Evolutionary conservation across 1,140 invertebrate species (phyloP), one percentile per base, ranked within the genome.

Genomic region (Solenopsis invicta): DNA sequence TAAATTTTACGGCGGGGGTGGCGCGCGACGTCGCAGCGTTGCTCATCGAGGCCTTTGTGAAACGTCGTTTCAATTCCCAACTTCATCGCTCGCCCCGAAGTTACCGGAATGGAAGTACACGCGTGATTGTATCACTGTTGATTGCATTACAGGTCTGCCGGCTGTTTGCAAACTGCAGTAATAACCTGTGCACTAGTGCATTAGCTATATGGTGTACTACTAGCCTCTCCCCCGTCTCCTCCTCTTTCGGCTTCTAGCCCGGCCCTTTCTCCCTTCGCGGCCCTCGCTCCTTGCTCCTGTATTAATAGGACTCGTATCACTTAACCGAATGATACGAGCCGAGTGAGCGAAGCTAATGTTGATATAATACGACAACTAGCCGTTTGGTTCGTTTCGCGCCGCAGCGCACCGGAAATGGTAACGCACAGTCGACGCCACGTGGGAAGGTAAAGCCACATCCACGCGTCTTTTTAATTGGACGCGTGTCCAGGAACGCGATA

Each of bases 91-190:
- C 16, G 9, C 72, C 8, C 56, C 41, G 45, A 61, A 75, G 29
- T 85, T 74, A 24, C 29, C 50, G 41, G 21, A 77, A 75, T 76
- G 59, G n/a, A n/a, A n/a, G 78, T 85, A 67, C 80, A 71, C 29
- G 75, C 81, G 78, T 72, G 89, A 87, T 91, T 87, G 76, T 87
- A 87, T 87, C 67, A 77, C 12, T 62, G 54, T 84, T 88, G 91
- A 90, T 90, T 87, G 74, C 78, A 87, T 90, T 88, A 87, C 66
- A 84, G 87, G 72, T 88, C 85, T 90, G 72, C 87, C 85, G 88
- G 48, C 64, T 91, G 86, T 93, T 92, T 88, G 91, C 88, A 87
- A 92, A 90, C 89, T 89, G 85, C 72, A 86, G 89, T 91, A 88
- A 91, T 92, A 92, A 89, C 85, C 77, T 82, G 77, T 82, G 77